phyloP scores from a whole-genome alignment of 2,113 vertebrate genomes.

The Heterotilapia buettikoferi region DNA sequence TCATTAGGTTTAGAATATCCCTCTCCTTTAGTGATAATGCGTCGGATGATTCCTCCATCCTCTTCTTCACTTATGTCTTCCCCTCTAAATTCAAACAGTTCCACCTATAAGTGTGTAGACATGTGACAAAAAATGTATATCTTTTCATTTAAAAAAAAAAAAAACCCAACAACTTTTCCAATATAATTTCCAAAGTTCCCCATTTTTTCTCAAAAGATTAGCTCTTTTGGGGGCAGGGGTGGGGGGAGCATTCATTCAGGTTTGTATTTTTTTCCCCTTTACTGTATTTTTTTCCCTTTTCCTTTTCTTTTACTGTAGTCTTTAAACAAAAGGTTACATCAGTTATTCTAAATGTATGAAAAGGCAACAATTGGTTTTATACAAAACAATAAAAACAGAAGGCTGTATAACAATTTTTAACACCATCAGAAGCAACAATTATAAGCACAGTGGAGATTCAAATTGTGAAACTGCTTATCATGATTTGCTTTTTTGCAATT shows the following conservation, averaged over 20 bases:
- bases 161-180: not conserved
- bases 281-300: not conserved
- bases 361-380: not conserved
- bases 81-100: constrained; percentile 90
- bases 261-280: not conserved
- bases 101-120: constrained; percentile 73
- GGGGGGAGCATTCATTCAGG: not conserved
- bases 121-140: not conserved
- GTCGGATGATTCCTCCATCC: constrained; percentile 89
- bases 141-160: not conserved
- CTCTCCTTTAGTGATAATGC: constrained; percentile 84
- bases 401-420: not conserved
- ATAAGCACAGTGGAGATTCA: not conserved
- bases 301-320: not conserved
- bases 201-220: not conserved
- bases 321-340: not conserved
- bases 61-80: constrained; percentile 90
- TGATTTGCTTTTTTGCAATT: not conserved
- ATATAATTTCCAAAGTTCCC: not conserved
- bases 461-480: not conserved
- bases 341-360: not conserved
- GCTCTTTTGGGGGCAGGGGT: not conserved
- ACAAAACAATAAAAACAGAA: not conserved
- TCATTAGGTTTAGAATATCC: constrained; percentile 93
- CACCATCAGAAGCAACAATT: not conserved